phyloP scores from a whole-genome alignment of 1,140 invertebrate genomes.

The Apis laboriosa region DNA sequence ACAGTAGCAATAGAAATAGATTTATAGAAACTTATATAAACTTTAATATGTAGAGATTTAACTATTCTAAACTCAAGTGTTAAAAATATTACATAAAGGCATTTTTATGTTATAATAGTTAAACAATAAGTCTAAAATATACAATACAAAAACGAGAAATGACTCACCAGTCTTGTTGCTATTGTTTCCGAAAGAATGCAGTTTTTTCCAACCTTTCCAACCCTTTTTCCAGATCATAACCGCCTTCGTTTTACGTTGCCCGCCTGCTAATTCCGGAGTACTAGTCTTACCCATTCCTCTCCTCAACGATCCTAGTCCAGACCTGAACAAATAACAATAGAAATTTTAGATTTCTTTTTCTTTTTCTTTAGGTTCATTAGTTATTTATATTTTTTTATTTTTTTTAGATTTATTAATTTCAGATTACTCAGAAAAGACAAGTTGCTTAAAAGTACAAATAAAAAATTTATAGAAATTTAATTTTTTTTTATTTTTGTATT shows the following conservation, averaged over 20 bases:
- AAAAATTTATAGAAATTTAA: neutral
- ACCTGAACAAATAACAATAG: conserved; percentile 60
- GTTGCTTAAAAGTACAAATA: neutral
- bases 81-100: neutral
- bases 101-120: neutral
- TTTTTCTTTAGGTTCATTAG: neutral
- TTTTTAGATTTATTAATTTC: neutral
- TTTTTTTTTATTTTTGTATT: no score
- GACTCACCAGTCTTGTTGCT: conserved; percentile 81
- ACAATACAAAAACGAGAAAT: neutral
- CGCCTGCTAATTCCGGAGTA: conserved; percentile 59
- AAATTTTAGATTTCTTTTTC: neutral
- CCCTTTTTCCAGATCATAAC: conserved; percentile 82
- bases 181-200: conserved; percentile 86
- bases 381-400: neutral
- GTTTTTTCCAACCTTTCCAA: conserved; percentile 89
- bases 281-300: conserved; percentile 69
- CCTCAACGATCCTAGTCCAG: conserved; percentile 75
- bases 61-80: no score
- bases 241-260: conserved; percentile 74
- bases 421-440: neutral
- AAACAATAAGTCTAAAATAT: neutral
- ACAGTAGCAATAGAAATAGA: no score
- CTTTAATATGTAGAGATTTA: no score
- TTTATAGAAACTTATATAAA: no score